Conservation (phyloP, 92 coral and sea anemone genomes). For the Paramuricea clavata region DNA sequence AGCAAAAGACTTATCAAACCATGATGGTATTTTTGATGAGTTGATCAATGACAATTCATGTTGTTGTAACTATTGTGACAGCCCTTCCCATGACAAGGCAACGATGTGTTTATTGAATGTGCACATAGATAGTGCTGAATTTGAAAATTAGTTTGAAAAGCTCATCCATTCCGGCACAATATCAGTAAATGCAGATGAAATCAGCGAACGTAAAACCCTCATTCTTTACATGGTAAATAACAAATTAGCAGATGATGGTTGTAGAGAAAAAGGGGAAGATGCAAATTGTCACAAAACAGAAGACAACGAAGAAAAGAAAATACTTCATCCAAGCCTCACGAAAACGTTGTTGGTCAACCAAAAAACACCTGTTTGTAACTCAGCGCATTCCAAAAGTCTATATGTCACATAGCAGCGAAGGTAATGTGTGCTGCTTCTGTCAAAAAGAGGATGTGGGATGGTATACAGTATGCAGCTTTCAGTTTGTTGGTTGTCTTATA, state of each 20-base stretch:
- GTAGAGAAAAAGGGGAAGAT: not conserved
- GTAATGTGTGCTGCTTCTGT: conserved; percentile 12
- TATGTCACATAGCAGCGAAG: not conserved
- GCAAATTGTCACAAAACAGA: not conserved
- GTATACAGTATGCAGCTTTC: conserved; percentile 20
- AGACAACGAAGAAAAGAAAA: not conserved
- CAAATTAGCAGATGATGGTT: not conserved
- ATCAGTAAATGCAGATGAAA: not conserved
- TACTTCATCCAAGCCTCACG: not conserved
- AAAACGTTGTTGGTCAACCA: conserved; percentile 10
- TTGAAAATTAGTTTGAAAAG: no score
- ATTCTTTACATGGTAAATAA: not conserved
- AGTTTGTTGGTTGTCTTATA: conserved; percentile 1
- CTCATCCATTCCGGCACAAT: not conserved
- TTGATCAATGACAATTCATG: no score
- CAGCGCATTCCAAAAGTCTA: conserved; percentile 13
- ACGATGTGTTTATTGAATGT: not conserved
- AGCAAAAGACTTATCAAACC: not conserved
- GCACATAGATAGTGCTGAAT: not conserved
- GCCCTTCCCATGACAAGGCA: no score
- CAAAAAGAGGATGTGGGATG: conserved; percentile 14
- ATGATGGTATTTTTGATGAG: not conserved
- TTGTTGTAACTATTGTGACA: no score
- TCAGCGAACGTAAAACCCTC: not conserved
- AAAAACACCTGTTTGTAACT: conserved; percentile 3